Evolutionary conservation across 1,140 invertebrate genomes (phyloP).

Genomic region (Plodia interpunctella): DNA sequence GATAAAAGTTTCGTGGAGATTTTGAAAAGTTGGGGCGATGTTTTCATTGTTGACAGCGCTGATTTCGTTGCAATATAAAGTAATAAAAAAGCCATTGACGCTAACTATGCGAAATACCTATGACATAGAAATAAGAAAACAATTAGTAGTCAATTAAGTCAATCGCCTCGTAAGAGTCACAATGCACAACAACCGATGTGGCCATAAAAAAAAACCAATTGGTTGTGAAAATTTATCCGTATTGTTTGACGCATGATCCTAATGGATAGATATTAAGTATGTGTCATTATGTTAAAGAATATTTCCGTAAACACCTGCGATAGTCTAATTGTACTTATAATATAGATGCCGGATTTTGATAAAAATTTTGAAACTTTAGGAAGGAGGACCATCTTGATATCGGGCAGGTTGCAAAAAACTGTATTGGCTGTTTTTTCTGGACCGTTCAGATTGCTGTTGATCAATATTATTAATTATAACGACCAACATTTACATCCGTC

Average conservation of each 20-base stretch:
- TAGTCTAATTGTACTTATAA: background rate
- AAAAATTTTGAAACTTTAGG: too few relatives aligned
- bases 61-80: too few relatives aligned
- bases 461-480: too few relatives aligned
- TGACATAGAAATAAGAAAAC: background rate
- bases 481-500: too few relatives aligned
- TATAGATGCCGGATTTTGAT: too few relatives aligned
- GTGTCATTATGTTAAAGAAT: background rate
- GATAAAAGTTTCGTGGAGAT: too few relatives aligned
- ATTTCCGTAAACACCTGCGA: slow-evolving; percentile 1
- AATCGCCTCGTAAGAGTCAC: background rate
- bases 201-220: background rate
- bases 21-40: too few relatives aligned
- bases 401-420: too few relatives aligned
- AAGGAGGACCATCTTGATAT: too few relatives aligned
- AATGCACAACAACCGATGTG: background rate
- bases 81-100: background rate
- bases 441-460: too few relatives aligned
- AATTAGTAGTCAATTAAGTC: background rate
- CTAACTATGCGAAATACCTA: background rate
- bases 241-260: background rate
- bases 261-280: background rate
- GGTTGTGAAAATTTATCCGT: background rate
- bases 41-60: too few relatives aligned
- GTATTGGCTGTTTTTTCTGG: too few relatives aligned